Evolutionary conservation across 2,797 vertebrate genomes (phyloP).

Genomic region (Synanceia verrucosa): DNA sequence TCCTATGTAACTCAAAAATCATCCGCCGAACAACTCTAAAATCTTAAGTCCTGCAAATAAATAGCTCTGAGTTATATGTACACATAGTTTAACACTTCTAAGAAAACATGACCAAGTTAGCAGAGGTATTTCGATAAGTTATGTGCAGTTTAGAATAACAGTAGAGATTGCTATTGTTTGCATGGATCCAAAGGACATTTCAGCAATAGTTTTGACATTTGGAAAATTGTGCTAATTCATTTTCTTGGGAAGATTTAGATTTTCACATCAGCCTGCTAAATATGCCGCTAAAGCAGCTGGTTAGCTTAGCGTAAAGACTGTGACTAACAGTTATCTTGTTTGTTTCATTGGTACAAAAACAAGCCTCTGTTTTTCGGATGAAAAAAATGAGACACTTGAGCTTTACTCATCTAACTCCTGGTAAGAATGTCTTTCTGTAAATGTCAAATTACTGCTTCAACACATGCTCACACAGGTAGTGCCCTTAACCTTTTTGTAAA

Average conservation of each 20-base stretch:
- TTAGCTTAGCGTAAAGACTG: neutral
- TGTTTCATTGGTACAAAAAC: neutral
- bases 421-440: neutral
- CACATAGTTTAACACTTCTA: neutral
- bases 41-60: conserved; percentile 35
- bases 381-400: neutral
- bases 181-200: neutral
- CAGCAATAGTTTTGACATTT: conserved; percentile 6
- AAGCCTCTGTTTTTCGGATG: neutral
- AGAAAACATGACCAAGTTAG: neutral
- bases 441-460: conserved; percentile 6
- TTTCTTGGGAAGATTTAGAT: neutral
- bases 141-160: conserved; percentile 22
- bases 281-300: neutral
- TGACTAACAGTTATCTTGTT: neutral
- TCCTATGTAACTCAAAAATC: conserved; percentile 8
- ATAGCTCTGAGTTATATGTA: conserved; percentile 26
- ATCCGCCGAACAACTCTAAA: conserved; percentile 13
- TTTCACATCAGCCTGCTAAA: neutral
- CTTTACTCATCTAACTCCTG: neutral
- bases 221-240: neutral
- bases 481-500: neutral
- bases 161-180: neutral
- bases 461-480: neutral
- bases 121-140: conserved; percentile 13